A percentile compares a stretch with the other conserved stretches of the same genome.
phyloP scores from a whole-genome alignment of 2,113 vertebrate genomes.

The Forbesichthys papilliferus region DNA sequence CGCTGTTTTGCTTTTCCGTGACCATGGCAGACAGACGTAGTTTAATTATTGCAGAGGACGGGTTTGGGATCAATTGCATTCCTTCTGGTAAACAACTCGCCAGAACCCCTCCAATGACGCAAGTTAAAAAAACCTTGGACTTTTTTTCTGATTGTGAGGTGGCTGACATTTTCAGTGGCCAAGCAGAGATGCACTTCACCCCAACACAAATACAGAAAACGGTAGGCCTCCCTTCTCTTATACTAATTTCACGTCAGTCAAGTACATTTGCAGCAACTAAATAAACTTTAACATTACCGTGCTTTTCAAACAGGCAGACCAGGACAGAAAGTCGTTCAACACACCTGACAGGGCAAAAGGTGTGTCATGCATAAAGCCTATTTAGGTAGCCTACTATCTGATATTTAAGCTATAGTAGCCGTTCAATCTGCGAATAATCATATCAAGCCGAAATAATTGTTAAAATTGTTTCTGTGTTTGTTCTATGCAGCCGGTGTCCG shows the following conservation, averaged over 20 bases:
- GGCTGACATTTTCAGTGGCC: neutral
- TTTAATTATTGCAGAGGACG: neutral
- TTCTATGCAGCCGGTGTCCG: too few species aligned
- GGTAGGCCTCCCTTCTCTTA: neutral
- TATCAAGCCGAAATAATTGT: too few species aligned
- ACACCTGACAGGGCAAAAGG: too few species aligned
- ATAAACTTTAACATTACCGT: neutral
- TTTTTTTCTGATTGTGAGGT: neutral
- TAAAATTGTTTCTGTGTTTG: too few species aligned
- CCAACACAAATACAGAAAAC: conserved; percentile 3
- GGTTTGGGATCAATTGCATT: neutral
- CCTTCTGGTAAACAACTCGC: conserved; percentile 41
- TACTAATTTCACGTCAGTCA: neutral
- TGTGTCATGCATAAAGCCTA: too few species aligned
- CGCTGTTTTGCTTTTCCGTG: too few species aligned
- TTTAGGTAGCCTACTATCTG: too few species aligned
- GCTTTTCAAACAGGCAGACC: too few species aligned
- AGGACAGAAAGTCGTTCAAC: too few species aligned
- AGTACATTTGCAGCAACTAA: neutral
- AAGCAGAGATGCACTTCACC: neutral
- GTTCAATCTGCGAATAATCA: too few species aligned
- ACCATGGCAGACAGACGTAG: neutral
- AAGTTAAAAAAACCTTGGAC: conserved; percentile 15
- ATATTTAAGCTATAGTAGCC: too few species aligned
- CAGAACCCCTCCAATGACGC: conserved; percentile 25